Percentiles rank a stretch among this genome's conserved stretches.
These are phyloP conservation scores for Spheniscus humboldti DNA, from an alignment of 2,797 vertebrate genomes.

Conservation along the genomic window DNA sequence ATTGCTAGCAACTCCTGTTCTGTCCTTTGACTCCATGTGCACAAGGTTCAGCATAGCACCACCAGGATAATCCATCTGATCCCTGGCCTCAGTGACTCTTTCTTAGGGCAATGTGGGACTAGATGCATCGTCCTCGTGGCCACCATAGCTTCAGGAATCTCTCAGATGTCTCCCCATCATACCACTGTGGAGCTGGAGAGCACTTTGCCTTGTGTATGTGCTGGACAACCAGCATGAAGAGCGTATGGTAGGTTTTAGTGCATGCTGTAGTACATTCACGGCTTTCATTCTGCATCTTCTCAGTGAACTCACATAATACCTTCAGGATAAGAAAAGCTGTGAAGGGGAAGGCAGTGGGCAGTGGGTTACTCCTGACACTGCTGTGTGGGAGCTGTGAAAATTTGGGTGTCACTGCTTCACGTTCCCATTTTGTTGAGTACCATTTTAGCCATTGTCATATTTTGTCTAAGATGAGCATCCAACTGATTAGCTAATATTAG, in stretches of 20 bases:
- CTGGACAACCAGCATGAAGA: background rate
- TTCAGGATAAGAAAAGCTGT: background rate
- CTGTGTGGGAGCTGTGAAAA: background rate
- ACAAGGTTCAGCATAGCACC: fast-evolving
- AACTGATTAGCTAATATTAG: background rate
- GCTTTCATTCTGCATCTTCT: background rate
- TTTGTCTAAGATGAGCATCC: background rate
- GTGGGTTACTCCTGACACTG: background rate
- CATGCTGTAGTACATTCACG: fast-evolving
- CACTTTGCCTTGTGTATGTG: background rate
- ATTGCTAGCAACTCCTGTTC: background rate
- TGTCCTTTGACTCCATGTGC: background rate
- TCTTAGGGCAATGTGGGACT: background rate
- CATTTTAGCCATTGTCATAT: background rate
- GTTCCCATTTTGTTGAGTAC: background rate
- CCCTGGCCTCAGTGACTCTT: background rate
- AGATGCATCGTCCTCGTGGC: background rate
- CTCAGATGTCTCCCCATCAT: background rate
- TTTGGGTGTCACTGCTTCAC: background rate
- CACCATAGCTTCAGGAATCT: background rate
- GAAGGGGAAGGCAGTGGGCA: background rate
- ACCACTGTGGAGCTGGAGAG: background rate
- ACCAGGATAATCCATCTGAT: background rate
- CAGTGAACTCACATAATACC: background rate
- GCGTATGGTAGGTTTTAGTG: background rate